Evolutionary conservation across 2,113 vertebrate species (phyloP).

Genomic region (Coptodon bakossiorum): DNA sequence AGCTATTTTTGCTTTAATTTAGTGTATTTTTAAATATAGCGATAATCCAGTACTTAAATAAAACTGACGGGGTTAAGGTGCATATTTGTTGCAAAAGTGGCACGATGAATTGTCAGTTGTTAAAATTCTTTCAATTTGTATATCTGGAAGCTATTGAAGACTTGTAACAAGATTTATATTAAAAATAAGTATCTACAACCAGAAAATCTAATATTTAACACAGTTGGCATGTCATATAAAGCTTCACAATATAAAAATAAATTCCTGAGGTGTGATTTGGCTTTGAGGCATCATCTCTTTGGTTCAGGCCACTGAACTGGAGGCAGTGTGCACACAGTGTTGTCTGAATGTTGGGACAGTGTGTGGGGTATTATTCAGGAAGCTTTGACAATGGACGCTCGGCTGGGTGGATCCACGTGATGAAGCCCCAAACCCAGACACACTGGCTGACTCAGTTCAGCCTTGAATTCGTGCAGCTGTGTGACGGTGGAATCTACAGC

Average conservation of each 20-base stretch:
- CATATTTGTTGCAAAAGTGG: background rate
- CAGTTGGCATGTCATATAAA: background rate
- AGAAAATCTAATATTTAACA: background rate
- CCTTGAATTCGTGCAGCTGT: constrained; percentile 17
- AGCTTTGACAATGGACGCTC: constrained; percentile 25
- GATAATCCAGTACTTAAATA: background rate
- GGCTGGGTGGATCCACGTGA: constrained; percentile 7
- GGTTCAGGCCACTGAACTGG: background rate
- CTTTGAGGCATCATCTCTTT: background rate
- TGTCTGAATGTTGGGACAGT: background rate
- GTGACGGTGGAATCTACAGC: background rate
- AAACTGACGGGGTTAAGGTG: background rate
- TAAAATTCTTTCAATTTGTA: background rate
- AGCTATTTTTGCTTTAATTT: background rate
- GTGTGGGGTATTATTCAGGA: background rate
- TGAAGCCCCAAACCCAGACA: constrained; percentile 47
- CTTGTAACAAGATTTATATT: background rate
- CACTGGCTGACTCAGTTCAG: constrained; percentile 25
- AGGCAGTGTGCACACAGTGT: background rate
- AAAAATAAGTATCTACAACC: background rate
- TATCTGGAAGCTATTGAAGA: background rate
- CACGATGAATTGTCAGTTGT: background rate
- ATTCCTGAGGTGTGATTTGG: background rate
- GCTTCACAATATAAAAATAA: background rate
- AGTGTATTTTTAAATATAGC: background rate